These are phyloP conservation scores for Ceyx melanurus DNA, from an alignment of 2,113 vertebrate genomes.

Conservation along the genomic window DNA sequence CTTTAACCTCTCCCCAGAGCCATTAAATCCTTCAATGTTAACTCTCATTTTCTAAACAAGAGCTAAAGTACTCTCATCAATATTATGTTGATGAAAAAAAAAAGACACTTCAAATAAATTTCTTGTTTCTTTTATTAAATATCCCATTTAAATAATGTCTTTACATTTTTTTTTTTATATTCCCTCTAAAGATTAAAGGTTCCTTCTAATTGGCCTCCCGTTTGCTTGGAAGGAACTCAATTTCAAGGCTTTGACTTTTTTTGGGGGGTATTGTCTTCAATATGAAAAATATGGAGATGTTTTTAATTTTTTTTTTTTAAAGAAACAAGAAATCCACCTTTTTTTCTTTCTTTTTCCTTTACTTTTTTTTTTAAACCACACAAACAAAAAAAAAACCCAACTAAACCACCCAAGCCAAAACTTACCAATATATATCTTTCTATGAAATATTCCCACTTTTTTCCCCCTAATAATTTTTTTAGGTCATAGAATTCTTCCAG, in stretches of 20 bases:
- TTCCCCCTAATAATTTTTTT: neutral
- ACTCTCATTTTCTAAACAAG: slow-evolving; percentile 30
- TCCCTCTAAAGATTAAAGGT: neutral
- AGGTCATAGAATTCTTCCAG: slow-evolving; percentile 6
- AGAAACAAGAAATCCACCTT: neutral
- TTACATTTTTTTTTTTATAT: neutral
- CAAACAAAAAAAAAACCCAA: neutral
- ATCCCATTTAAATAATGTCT: neutral
- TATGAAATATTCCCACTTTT: neutral
- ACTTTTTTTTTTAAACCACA: too few species aligned
- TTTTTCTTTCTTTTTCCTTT: neutral
- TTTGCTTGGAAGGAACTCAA: neutral
- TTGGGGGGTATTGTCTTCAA: neutral
- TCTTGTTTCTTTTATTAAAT: neutral
- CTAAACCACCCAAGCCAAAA: neutral
- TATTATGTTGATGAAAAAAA: neutral
- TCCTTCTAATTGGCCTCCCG: neutral
- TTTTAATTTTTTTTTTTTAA: neutral
- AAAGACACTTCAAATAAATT: neutral
- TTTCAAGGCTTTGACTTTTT: neutral
- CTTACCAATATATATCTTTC: neutral
- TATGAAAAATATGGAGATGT: neutral
- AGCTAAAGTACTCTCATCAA: neutral
- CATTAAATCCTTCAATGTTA: slow-evolving; percentile 20
- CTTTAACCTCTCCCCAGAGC: slow-evolving; percentile 25